Evolutionary conservation across 2,113 vertebrate genomes (phyloP), one percentile per base, ranked within the genome.

Genomic region (Atrichornis clamosus): DNA sequence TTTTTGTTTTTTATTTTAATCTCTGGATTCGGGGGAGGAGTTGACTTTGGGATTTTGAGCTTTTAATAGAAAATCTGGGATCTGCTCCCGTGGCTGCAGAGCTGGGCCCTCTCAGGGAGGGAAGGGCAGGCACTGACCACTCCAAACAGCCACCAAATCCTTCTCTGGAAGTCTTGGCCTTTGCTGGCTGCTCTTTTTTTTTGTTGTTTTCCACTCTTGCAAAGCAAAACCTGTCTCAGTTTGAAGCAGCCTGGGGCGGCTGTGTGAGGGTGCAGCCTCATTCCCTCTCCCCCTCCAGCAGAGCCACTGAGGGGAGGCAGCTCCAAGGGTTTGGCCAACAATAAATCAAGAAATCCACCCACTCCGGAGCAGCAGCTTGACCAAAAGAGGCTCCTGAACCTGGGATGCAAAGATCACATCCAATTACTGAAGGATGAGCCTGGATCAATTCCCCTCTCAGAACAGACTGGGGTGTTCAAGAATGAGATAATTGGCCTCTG

Each of bases 51-150:
- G 37, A 0, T 80, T 90, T 77, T 35, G 68, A 74, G 91, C 50
- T 92, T 96, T 96, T 80, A 56, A 76, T 65, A 84, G 91, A 17
- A 74, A 35, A 62, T 5, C 56, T 75, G 90, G 88, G 74, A 94
- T 81, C 24, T 44, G 63, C 27, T 44, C 62, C n/a, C 1, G 10
- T 22, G 63, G 70, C 49, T 24, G 73, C 23, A 8, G 79, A 37
- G 62, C 59, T 67, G 14, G 64, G 47, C 32, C 41, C 33, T 64
- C 44, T 72, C 53, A 7, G 8, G 23, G 44, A 65, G 23, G 20
- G 23, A 50, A 73, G 26, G 27, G 55, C 56, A 18, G 41, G 42
- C 62, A 37, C 47, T 21, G 44, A 67, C 26, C 2, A 0, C 85
- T 50, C 63, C 9, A 7, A 41, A 60, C 52, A 19, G 23, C 9